phyloP scores from a whole-genome alignment of 2,113 vertebrate species.

The Dipodomys stephensi region DNA sequence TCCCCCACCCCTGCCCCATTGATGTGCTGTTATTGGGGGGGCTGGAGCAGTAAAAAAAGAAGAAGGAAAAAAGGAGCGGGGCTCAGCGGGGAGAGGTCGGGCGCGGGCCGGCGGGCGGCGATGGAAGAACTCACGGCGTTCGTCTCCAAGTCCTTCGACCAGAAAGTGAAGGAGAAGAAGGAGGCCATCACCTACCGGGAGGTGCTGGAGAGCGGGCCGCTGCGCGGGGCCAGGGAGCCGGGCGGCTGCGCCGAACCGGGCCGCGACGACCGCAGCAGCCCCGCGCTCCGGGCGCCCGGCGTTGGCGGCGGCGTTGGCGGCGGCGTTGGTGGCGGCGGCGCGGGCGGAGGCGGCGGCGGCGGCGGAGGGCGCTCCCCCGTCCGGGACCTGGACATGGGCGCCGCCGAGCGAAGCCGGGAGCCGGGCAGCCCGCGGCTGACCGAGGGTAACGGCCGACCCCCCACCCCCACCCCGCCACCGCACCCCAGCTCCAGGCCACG shows the following conservation, averaged over 20 bases:
- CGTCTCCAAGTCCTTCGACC: slow-evolving; percentile 98
- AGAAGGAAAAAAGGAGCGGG: slow-evolving; percentile 82
- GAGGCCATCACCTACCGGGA: slow-evolving; percentile 97
- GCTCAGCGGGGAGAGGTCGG: slow-evolving; percentile 71
- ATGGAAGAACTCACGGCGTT: slow-evolving; percentile 99
- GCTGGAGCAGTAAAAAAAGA: slow-evolving; percentile 87
- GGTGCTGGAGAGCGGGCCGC: slow-evolving; percentile 96
- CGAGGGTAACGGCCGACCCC: slow-evolving; percentile 90
- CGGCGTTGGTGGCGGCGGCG: slow-evolving; percentile 75
- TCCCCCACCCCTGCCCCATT: slow-evolving; percentile 86
- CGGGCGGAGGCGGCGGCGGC: slow-evolving; percentile 75
- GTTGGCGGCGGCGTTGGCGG: slow-evolving; percentile 81
- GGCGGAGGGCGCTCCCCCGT: slow-evolving; percentile 88
- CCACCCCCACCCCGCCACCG: no score
- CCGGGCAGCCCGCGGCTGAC: slow-evolving; percentile 95
- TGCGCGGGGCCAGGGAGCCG: slow-evolving; percentile 91
- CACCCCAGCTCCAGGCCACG: no score
- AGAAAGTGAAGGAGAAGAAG: slow-evolving; percentile 99
- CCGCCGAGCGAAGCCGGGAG: slow-evolving; percentile 92
- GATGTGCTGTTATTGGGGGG: slow-evolving; percentile 93
- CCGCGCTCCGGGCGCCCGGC: slow-evolving; percentile 87
- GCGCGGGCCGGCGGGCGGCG: slow-evolving; percentile 82
- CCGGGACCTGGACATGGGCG: slow-evolving; percentile 94
- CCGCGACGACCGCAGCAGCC: slow-evolving; percentile 91
- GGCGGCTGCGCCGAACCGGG: slow-evolving; percentile 87